A percentile compares a stretch with the other conserved stretches of the same genome.
phyloP scores from a whole-genome alignment of 2,888 invertebrate species.

The Oxytorus armatus region DNA sequence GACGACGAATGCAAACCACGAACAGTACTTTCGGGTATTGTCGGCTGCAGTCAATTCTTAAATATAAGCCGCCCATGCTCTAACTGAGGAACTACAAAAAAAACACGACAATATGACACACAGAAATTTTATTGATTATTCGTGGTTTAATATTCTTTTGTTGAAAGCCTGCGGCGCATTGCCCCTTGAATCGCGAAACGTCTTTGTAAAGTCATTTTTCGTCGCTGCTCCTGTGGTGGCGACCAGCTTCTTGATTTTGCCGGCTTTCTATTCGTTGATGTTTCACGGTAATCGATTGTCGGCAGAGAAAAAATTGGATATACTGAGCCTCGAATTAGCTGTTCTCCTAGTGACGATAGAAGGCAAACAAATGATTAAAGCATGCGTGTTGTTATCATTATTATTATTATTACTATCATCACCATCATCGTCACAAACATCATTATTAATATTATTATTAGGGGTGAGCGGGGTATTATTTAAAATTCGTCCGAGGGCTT shows the following conservation, averaged over 20 bases:
- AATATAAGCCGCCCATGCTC: not conserved
- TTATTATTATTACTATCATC: no score
- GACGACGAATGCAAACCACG: not conserved
- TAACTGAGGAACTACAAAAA: not conserved
- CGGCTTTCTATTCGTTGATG: slow-evolving; percentile 40
- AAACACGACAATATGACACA: slow-evolving; percentile 7
- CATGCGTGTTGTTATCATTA: no score
- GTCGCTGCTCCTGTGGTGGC: slow-evolving; percentile 12
- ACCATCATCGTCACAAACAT: no score
- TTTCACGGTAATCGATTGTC: not conserved
- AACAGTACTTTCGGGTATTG: not conserved
- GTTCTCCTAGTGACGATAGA: no score
- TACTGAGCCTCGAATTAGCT: no score
- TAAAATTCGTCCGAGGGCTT: no score
- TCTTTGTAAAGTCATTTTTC: not conserved
- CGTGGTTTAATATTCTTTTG: slow-evolving; percentile 44
- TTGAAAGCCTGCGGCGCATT: slow-evolving; percentile 36
- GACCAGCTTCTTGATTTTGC: slow-evolving; percentile 23
- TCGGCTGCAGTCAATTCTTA: not conserved
- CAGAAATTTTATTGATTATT: slow-evolving; percentile 42
- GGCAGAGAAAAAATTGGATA: slow-evolving; percentile 2
- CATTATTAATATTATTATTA: no score
- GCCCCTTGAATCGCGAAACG: slow-evolving; percentile 25
- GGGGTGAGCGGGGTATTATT: no score
- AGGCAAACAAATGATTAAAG: no score